Evolutionary conservation across 1,140 invertebrate species (phyloP).

Genomic region (Mya arenaria): DNA sequence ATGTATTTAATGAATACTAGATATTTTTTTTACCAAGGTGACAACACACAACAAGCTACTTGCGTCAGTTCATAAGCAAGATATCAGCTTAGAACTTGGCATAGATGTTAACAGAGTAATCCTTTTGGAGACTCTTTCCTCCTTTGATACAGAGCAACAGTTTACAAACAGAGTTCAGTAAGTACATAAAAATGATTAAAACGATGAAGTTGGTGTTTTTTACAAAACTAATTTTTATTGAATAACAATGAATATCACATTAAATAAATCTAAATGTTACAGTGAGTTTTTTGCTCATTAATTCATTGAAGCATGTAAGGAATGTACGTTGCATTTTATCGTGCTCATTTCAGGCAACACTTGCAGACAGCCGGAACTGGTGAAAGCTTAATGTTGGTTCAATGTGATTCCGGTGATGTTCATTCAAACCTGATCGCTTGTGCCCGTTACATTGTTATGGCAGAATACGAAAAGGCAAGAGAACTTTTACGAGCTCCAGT

Average conservation of each 20-base stretch:
- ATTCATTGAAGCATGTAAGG: too few species aligned
- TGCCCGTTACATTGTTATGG: constrained; percentile 71
- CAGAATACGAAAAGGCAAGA: constrained; percentile 59
- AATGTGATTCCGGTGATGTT: constrained; percentile 75
- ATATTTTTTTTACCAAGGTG: constrained; percentile 6
- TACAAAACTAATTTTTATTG: not conserved
- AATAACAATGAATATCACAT: not conserved
- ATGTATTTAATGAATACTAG: too few species aligned
- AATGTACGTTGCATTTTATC: too few species aligned
- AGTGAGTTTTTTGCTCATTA: too few species aligned
- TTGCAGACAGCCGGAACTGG: constrained; percentile 50
- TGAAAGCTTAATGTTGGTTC: constrained; percentile 71
- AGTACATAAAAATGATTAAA: not conserved
- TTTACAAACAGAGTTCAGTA: constrained; percentile 25
- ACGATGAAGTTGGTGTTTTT: not conserved
- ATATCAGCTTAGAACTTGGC: not conserved
- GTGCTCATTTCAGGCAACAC: constrained; percentile 60
- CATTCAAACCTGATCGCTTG: constrained; percentile 73
- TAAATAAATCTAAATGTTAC: not conserved
- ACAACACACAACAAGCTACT: constrained; percentile 39
- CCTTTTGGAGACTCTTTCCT: constrained; percentile 14
- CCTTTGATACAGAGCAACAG: constrained; percentile 46
- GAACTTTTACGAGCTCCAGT: constrained; percentile 6
- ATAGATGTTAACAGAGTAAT: constrained; percentile 1
- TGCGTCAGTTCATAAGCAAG: not conserved